phyloP scores from a whole-genome alignment of 2,888 invertebrate species.

The Drosophila eohydei region DNA sequence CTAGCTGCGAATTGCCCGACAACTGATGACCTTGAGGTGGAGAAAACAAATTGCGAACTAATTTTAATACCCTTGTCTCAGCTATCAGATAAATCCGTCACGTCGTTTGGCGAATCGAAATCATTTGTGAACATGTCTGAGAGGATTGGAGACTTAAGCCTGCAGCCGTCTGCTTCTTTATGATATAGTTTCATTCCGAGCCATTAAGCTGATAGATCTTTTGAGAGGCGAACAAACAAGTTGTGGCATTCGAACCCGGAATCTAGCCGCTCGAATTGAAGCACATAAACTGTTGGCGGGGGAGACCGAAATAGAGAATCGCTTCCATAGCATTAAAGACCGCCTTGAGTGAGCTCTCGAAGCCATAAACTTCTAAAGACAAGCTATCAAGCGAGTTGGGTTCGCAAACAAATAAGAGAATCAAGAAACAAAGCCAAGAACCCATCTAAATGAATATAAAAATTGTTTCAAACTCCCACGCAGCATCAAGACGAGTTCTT shows the following conservation, averaged over 20 bases:
- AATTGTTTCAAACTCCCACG: slow-evolving; percentile 63
- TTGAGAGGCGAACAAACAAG: slow-evolving; percentile 48
- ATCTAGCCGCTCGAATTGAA: slow-evolving; percentile 59
- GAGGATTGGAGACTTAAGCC: not conserved
- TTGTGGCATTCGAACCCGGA: slow-evolving; percentile 62
- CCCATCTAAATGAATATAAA: slow-evolving; percentile 61
- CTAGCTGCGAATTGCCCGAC: slow-evolving; percentile 26
- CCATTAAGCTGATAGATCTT: slow-evolving; percentile 47
- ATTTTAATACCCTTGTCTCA: slow-evolving; percentile 22
- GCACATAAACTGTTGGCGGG: slow-evolving; percentile 49
- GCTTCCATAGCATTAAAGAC: slow-evolving; percentile 19
- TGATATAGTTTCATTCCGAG: slow-evolving; percentile 22
- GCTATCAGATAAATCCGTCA: slow-evolving; percentile 16
- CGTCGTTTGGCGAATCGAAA: slow-evolving; percentile 1
- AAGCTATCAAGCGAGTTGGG: slow-evolving; percentile 42
- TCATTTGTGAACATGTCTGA: not conserved
- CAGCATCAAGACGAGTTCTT: slow-evolving; percentile 39
- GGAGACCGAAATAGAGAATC: slow-evolving; percentile 30
- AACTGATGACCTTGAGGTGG: slow-evolving; percentile 51
- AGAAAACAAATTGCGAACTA: slow-evolving; percentile 44
- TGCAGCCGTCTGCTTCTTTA: not conserved
- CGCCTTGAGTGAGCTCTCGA: slow-evolving; percentile 57
- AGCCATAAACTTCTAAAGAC: slow-evolving; percentile 63
- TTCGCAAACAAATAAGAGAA: not conserved
- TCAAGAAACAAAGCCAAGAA: slow-evolving; percentile 35